Base-by-base conservation (phyloP, 2,888 invertebrate genomes). In the Melanargia galathea region DNA sequence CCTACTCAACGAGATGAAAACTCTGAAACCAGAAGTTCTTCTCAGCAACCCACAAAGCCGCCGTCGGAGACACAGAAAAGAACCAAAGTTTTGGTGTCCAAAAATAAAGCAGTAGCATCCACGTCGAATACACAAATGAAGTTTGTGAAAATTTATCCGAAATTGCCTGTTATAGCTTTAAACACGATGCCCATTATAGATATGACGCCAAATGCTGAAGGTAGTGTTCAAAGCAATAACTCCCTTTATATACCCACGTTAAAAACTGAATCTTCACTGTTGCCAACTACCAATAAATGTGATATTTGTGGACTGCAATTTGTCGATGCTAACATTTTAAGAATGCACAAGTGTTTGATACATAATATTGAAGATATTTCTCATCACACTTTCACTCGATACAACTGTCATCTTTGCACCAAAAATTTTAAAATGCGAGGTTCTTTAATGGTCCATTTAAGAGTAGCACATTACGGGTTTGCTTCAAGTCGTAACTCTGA, bases 381-480 rank as follows among this genome's bases (percentile, higher is more conserved):
- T 18, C 80, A 79, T 66, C 82, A 84, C 71, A 78, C 72, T 46
- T 72, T 83, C 67, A 92, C 92, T 26, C 87, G 90, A 72, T 94
- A 94, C 75, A 92, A 94, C 63, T 97, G 97, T 76, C 95, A 96
- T 77, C 86, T 96, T 63, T 97, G 97, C 77, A 92, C 95, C 0
- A 96, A 96, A 83, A 92, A 93, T 64, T 97, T 96, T 75, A 96
- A 95, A 83, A 96, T 96, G 95, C 92, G 95, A 71, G 96, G 96
- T 6, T 96, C 96, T 60, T 82, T 97, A 7, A 95, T 96, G 93
- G 95, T 97, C 4, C 97, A 97, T 80, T 90, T 96, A 73, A 92
- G 96, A 74, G 96, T 96, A 16, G 95, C 96, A 0, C 97, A 97
- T 83, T 94, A 92, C 71, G 94, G 94, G 10, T 93, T 92, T 79